These are phyloP conservation scores for Cryptoblepharus egeriae DNA, from an alignment of 2,797 vertebrate species.

Conservation along the genomic window DNA sequence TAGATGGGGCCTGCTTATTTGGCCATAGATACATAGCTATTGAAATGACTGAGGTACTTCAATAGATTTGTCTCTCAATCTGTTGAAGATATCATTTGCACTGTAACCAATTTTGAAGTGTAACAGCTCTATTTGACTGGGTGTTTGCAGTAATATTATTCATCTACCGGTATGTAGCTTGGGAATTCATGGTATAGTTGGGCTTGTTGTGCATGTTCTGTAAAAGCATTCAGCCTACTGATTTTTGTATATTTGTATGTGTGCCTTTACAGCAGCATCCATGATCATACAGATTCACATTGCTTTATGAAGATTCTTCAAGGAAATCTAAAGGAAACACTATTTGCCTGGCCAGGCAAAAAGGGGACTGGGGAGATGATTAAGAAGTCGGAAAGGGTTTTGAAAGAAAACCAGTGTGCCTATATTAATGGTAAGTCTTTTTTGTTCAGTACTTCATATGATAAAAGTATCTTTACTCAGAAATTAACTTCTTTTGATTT, in stretches of 20 bases:
- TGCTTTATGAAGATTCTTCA: slow-evolving; percentile 98
- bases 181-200: background rate
- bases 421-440: slow-evolving; percentile 92
- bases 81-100: too few relatives aligned
- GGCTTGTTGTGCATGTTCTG: background rate
- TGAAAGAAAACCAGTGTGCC: slow-evolving; percentile 90
- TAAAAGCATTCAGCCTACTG: slow-evolving; percentile 39
- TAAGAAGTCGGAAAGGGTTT: slow-evolving; percentile 89
- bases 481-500: background rate
- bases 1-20: too few relatives aligned
- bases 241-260: slow-evolving; percentile 64
- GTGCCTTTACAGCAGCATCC: slow-evolving; percentile 90
- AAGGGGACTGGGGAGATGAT: slow-evolving; percentile 83
- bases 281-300: slow-evolving; percentile 95
- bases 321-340: slow-evolving; percentile 94
- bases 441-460: slow-evolving; percentile 10
- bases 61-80: too few relatives aligned
- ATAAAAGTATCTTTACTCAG: background rate
- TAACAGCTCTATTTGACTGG: background rate
- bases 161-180: too few relatives aligned
- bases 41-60: too few relatives aligned
- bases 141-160: too few relatives aligned
- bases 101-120: background rate
- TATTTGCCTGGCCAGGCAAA: slow-evolving; percentile 90
- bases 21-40: too few relatives aligned